These are phyloP conservation scores for Mastomys natalensis DNA, from an alignment of 2,113 vertebrate species.

Conservation along the genomic window DNA sequence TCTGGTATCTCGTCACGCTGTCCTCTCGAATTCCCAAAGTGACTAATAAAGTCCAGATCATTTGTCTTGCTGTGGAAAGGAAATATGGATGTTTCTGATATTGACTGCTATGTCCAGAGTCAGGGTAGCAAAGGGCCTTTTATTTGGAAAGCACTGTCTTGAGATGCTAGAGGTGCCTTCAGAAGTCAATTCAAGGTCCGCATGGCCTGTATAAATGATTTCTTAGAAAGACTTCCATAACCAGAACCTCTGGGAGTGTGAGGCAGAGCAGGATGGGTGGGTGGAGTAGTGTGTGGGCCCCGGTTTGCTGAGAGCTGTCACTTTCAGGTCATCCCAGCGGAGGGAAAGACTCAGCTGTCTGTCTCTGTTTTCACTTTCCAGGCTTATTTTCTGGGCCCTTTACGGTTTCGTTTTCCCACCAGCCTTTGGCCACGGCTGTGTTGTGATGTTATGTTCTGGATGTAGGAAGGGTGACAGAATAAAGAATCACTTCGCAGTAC, in stretches of 20 bases:
- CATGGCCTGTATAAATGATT: not conserved
- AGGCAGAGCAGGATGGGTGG: not conserved
- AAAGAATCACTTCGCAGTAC: not conserved
- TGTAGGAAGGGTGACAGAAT: not conserved
- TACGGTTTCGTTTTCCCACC: not conserved
- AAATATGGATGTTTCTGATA: not conserved
- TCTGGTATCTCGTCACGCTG: not conserved
- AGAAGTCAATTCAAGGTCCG: conserved; percentile 1
- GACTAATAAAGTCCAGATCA: not conserved
- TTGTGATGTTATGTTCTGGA: not conserved
- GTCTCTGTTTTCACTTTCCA: conserved; percentile 12
- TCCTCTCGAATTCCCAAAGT: not conserved
- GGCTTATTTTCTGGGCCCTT: not conserved
- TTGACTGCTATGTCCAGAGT: not conserved
- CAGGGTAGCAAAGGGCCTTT: not conserved
- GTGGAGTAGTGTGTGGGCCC: not conserved
- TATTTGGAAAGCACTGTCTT: not conserved
- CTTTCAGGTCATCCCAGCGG: not conserved
- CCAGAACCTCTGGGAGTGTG: not conserved
- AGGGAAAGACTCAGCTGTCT: not conserved
- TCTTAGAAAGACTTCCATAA: not conserved
- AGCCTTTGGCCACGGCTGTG: not conserved
- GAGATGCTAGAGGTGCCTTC: not conserved
- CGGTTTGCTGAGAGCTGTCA: not conserved
- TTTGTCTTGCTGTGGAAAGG: not conserved